Base-by-base conservation (phyloP, 2,888 invertebrate species). In the Piscicola geometra region DNA sequence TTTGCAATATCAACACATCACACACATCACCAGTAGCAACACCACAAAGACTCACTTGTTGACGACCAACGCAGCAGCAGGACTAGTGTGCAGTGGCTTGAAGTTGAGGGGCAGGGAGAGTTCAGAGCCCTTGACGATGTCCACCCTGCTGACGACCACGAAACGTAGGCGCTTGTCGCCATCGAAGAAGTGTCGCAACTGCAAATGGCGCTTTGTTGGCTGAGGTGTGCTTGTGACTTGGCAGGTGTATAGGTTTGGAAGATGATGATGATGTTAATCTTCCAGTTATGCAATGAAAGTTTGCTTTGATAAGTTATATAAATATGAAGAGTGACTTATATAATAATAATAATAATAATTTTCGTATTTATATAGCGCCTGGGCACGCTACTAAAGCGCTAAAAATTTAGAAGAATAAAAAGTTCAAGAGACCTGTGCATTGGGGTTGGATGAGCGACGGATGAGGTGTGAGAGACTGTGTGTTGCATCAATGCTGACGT, bases 141-240 rank as follows among this genome's bases (percentile, higher is more conserved):
- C 32, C 18, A 35, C 25, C 12, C 28, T 64, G 64, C 73, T 73
- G 21, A 52, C 52, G n/a, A 73, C 52, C 32, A n/a, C 47, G 32
- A 73, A 64, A n/a, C 73, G 47, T 32, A 73, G 32, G 15, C 64
- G 56, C 60, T 73, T 35, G 33, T 60, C 36, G n/a, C 28, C 73
- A 35, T 73, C 73, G 64, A 73, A 73, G 52, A 73, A 73, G 73
- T 73, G 73, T 15, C 60, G 15, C 33, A 73, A 35, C 73, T 73
- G 56, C n/a, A n/a, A n/a, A n/a, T n/a, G n/a, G n/a, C n/a, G n/a
- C n/a, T n/a, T n/a, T n/a, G n/a, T n/a, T n/a, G n/a, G n/a, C n/a
- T n/a, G n/a, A n/a, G n/a, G n/a, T n/a, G n/a, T n/a, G n/a, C n/a
- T n/a, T n/a, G n/a, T n/a, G n/a, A n/a, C n/a, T n/a, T n/a, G n/a